Percentiles rank a stretch among this genome's conserved stretches.
phyloP scores from a whole-genome alignment of 1,140 invertebrate genomes.

The Euglossa dilemma region DNA sequence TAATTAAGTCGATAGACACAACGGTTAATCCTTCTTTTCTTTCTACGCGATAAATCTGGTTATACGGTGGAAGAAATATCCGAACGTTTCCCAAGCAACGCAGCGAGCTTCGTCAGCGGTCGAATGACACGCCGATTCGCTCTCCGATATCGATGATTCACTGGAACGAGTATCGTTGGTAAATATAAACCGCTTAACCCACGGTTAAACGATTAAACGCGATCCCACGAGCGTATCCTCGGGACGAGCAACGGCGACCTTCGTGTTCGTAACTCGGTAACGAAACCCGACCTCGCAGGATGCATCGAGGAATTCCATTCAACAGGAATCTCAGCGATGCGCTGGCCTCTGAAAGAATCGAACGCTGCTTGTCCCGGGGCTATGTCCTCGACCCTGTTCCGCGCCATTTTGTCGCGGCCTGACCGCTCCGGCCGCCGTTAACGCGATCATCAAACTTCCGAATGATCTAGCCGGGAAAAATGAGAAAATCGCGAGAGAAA shows the following conservation, averaged over 20 bases:
- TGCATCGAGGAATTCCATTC: conserved; percentile 54
- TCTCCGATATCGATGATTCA: too few relatives aligned
- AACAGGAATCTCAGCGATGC: conserved; percentile 41
- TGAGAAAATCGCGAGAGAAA: background rate
- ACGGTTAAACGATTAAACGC: background rate
- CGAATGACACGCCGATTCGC: too few relatives aligned
- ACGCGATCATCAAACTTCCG: background rate
- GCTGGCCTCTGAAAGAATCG: conserved; percentile 32
- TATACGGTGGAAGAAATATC: too few relatives aligned
- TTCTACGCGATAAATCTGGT: too few relatives aligned
- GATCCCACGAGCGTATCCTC: too few relatives aligned
- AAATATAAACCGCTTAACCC: background rate
- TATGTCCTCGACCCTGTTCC: conserved; percentile 75
- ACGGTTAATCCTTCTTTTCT: too few relatives aligned
- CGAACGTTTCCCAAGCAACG: too few relatives aligned
- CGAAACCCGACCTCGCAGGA: conserved; percentile 40
- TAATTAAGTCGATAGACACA: too few relatives aligned
- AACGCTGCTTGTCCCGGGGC: conserved; percentile 40
- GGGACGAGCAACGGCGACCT: background rate
- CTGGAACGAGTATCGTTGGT: background rate
- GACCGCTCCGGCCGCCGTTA: conserved; percentile 45
- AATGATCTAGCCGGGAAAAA: too few relatives aligned
- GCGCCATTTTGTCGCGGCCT: background rate
- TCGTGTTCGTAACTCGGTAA: conserved; percentile 17
- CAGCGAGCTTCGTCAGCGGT: too few relatives aligned